Evolutionary conservation across 2,113 vertebrate genomes (phyloP).

Genomic region (Morone chrysops): DNA sequence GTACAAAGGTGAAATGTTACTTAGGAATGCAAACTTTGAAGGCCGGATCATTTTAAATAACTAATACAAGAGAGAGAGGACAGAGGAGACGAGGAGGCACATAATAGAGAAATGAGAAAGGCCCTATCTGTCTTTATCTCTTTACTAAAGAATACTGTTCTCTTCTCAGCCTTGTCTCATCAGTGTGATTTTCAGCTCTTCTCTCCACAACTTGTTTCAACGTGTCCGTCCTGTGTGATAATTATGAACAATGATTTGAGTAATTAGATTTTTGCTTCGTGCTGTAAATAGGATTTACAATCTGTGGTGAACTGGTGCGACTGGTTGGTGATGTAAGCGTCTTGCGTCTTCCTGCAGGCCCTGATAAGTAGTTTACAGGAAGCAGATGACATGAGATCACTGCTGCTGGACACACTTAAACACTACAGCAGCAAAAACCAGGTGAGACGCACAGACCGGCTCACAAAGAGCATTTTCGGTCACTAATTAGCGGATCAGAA

Average conservation of each 20-base stretch:
- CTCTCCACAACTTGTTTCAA: too few relatives aligned
- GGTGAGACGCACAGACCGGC: constrained; percentile 1
- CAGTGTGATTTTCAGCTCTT: too few relatives aligned
- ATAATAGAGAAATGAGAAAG: too few relatives aligned
- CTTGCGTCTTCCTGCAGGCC: constrained; percentile 1
- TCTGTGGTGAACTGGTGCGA: not conserved
- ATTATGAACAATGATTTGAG: not conserved
- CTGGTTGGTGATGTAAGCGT: not conserved
- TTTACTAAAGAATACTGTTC: too few relatives aligned
- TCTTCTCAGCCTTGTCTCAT: too few relatives aligned
- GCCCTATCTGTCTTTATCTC: too few relatives aligned
- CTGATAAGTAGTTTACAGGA: not conserved
- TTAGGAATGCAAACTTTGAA: too few relatives aligned
- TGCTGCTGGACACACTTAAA: constrained; percentile 29
- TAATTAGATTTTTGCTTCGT: too few relatives aligned
- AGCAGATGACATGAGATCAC: fast-evolving
- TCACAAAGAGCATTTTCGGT: not conserved
- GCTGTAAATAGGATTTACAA: not conserved
- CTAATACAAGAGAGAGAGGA: too few relatives aligned
- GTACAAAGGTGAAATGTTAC: too few relatives aligned
- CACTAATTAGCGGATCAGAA: not conserved
- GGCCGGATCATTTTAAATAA: too few relatives aligned
- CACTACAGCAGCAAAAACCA: constrained; percentile 21
- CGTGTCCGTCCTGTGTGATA: not conserved
- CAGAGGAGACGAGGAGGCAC: too few relatives aligned